Evolutionary conservation across 2,797 vertebrate species (phyloP).

Genomic region (Hypotaenidia okinawae): DNA sequence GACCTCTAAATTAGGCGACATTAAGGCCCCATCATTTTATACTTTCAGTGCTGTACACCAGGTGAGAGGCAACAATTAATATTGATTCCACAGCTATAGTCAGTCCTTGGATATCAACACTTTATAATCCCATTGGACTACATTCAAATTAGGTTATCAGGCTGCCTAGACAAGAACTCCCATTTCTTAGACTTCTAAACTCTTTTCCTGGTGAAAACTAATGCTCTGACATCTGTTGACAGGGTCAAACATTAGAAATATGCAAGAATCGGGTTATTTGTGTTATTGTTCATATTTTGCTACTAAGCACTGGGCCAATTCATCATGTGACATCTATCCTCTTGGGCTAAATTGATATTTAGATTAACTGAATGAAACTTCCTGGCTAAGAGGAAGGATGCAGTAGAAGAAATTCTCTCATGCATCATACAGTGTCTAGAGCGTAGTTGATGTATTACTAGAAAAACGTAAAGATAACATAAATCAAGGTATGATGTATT

Average conservation of each 20-base stretch:
- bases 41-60: background rate
- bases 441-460: background rate
- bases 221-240: background rate
- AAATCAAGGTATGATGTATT: background rate
- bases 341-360: background rate
- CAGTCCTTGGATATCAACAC: background rate
- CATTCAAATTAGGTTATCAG: background rate
- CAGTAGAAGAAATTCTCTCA: background rate
- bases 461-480: background rate
- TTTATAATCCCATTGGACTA: background rate
- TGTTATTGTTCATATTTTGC: background rate
- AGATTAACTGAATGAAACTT: background rate
- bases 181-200: background rate
- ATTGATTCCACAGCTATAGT: background rate
- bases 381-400: background rate
- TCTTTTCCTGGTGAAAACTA: background rate
- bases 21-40: background rate
- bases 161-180: background rate
- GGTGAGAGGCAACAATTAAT: background rate
- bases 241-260: background rate
- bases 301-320: background rate
- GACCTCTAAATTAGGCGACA: background rate
- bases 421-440: rapidly evolving
- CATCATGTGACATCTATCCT: background rate
- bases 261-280: background rate